Conservation (phyloP, 2,888 invertebrate genomes). For the Ramazzottius varieornatus region DNA sequence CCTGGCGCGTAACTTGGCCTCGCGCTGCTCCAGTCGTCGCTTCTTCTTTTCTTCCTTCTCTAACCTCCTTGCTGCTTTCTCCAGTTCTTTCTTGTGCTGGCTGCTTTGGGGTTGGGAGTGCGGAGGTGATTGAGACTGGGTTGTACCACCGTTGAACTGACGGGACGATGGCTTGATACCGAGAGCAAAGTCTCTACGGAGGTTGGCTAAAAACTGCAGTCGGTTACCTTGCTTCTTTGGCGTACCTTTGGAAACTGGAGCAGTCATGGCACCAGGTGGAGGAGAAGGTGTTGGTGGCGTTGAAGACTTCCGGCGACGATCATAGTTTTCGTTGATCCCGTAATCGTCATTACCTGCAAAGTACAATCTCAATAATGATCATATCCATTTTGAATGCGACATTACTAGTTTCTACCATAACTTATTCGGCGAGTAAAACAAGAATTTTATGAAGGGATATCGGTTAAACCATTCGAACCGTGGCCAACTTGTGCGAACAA, state of each 20-base stretch:
- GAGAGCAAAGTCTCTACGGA: not conserved
- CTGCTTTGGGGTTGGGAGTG: not conserved
- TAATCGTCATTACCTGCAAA: no score
- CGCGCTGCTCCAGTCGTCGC: not conserved
- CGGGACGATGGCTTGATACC: not conserved
- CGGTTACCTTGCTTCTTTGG: conserved; percentile 1
- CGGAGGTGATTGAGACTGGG: not conserved
- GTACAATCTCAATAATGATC: no score
- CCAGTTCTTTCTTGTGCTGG: not conserved
- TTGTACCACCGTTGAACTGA: not conserved
- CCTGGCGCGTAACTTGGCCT: not conserved
- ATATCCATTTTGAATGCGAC: no score
- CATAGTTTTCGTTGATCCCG: no score
- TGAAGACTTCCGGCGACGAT: no score
- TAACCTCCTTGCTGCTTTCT: not conserved
- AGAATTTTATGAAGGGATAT: no score
- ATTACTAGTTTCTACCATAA: no score
- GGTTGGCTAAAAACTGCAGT: not conserved
- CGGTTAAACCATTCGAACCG: no score
- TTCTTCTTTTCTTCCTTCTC: not conserved
- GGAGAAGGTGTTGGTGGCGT: not conserved
- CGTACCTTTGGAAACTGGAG: not conserved
- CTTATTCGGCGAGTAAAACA: no score
- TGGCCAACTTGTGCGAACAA: no score
- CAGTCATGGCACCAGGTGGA: not conserved